phyloP scores from a whole-genome alignment of 2,113 vertebrate species.

The Esox niger region DNA sequence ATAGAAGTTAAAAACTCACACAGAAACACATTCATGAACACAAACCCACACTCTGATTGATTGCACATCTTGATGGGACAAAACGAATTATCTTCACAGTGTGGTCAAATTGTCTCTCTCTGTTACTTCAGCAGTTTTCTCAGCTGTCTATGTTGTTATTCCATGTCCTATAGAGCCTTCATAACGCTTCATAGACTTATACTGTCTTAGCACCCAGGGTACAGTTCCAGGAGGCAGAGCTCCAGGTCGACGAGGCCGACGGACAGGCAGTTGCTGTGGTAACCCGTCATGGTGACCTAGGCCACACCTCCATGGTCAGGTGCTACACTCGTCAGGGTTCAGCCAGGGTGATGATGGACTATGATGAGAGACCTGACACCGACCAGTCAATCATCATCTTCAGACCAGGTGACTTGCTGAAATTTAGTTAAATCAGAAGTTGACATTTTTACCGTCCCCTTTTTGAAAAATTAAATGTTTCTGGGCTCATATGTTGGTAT shows the following conservation, averaged over 20 bases:
- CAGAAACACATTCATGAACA: background rate
- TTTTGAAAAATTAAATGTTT: no score
- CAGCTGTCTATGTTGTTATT: no score
- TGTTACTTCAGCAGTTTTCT: no score
- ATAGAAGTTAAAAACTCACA: background rate
- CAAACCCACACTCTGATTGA: background rate
- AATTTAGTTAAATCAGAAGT: no score
- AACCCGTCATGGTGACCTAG: conserved; percentile 71
- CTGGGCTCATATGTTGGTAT: no score
- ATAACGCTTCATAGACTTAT: background rate
- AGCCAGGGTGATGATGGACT: conserved; percentile 81
- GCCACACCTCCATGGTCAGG: conserved; percentile 69
- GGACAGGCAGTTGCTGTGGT: conserved; percentile 65
- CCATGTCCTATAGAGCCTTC: no score
- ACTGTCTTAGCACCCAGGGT: conserved; percentile 75
- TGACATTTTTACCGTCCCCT: no score
- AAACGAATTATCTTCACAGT: no score
- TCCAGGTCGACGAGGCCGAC: conserved; percentile 69
- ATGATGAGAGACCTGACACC: conserved; percentile 79
- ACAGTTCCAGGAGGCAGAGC: conserved; percentile 75
- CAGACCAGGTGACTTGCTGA: conserved; percentile 79
- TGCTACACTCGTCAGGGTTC: conserved; percentile 80
- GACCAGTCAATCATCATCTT: conserved; percentile 75
- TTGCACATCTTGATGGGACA: no score
- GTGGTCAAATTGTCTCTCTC: no score